Conservation (phyloP, 2,113 vertebrate genomes). For the Myiozetetes cayanensis region DNA sequence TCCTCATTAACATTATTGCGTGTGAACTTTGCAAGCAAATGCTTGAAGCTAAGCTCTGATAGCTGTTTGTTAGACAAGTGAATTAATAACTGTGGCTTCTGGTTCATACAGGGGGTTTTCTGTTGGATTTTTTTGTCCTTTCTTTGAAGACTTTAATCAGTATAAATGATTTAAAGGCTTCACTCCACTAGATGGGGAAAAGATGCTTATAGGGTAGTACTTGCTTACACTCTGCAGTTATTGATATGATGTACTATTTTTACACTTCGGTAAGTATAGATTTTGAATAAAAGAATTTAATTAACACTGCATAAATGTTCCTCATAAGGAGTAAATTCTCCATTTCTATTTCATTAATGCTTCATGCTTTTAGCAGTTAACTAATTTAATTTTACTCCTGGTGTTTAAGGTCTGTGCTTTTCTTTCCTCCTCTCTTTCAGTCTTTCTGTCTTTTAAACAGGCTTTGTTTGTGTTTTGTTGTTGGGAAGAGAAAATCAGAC, state of each 20-base stretch:
- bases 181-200: conserved; percentile 29
- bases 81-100: conserved; percentile 13
- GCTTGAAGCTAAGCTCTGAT: background rate
- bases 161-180: conserved; percentile 33
- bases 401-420: conserved; percentile 24
- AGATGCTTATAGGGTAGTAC: background rate
- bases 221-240: conserved; percentile 31
- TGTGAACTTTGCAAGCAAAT: conserved; percentile 10
- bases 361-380: conserved; percentile 48
- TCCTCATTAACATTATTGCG: conserved; percentile 16
- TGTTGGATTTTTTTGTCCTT: background rate
- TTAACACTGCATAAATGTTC: conserved; percentile 56
- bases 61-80: background rate
- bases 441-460: background rate
- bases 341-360: conserved; percentile 48
- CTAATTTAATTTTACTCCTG: conserved; percentile 47
- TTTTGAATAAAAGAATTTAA: conserved; percentile 63
- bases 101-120: background rate
- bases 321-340: conserved; percentile 12
- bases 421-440: background rate
- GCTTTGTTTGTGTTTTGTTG: background rate
- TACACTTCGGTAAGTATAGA: conserved; percentile 44
- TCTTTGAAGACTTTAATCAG: conserved; percentile 18
- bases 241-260: conserved; percentile 45
- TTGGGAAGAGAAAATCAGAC: background rate